Evolutionary conservation across 1,140 invertebrate genomes (phyloP), one percentile per base, ranked within the genome.

Genomic region (Diploscapter pachys): DNA sequence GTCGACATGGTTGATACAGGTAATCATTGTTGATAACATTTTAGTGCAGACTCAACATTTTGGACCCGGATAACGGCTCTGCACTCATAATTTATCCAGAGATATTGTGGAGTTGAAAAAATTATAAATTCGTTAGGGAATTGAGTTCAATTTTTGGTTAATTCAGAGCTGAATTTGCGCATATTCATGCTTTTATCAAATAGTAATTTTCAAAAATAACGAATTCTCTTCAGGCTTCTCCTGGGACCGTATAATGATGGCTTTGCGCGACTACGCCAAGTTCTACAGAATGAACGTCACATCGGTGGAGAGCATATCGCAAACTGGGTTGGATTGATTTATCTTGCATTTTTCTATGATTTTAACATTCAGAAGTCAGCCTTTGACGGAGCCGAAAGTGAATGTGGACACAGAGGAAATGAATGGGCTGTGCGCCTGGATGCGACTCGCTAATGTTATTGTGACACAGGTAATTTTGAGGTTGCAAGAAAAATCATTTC

Each of bases 361-460:
- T 31, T 31, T 31, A 31, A 31, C 0, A 0, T 31, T 31, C 31
- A 31, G 31, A 31, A 31, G 31, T 31, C 31, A 31, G 31, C 31
- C 31, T 31, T 31, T 31, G 31, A 31, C 31, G 31, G 68, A 59
- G 9, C 56, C 59, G 11, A 70, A 70, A 54, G 63, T 70, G n/a
- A 56, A n/a, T 4, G 70, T 74, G 54, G 56, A 51, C 3, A 6
- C 61, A 3, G 65, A 74, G 31, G 73, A 74, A 51, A 57, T 74
- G 3, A 65, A 56, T 55, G 73, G 65, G 4, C 73, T 74, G 4
- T 57, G 68, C 4, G 63, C 73, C 2, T 74, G 73, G 73, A 53
- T 74, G 13, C 63, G 9, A 48, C 64, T 74, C 51, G 66, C 73
- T 48, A 67, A 31, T 31, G 31, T 31, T 31, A 31, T 31, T 31